Conservation (phyloP, 2,888 invertebrate species). For the Eristalis tenax region DNA sequence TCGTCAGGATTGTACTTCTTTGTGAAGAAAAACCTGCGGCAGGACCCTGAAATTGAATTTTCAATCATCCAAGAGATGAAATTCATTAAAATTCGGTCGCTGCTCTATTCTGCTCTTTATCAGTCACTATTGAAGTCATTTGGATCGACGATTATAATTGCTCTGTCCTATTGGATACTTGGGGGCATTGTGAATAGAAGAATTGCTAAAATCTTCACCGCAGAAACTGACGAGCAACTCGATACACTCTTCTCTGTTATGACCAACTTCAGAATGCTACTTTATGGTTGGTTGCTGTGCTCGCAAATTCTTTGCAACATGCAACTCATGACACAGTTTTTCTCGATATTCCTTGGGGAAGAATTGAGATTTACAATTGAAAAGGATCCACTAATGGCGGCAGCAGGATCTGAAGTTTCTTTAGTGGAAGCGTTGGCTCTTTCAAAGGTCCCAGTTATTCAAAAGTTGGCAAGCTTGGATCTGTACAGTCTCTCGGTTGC, state of each 20-base stretch:
- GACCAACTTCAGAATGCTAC: slow-evolving; percentile 81
- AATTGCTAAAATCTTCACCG: slow-evolving; percentile 83
- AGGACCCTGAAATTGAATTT: slow-evolving; percentile 83
- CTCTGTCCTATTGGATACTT: slow-evolving; percentile 84
- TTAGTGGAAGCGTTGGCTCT: slow-evolving; percentile 84
- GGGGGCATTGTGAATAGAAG: slow-evolving; percentile 83
- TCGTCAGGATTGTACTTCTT: slow-evolving; percentile 85
- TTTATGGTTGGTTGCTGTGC: slow-evolving; percentile 87
- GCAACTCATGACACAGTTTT: slow-evolving; percentile 87
- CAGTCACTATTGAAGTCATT: slow-evolving; percentile 84
- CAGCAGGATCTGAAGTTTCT: slow-evolving; percentile 80
- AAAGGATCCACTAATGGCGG: slow-evolving; percentile 75
- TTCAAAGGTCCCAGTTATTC: slow-evolving; percentile 84
- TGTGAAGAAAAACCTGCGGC: slow-evolving; percentile 74
- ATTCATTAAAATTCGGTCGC: slow-evolving; percentile 85
- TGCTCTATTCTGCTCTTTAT: slow-evolving; percentile 83
- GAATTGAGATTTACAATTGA: slow-evolving; percentile 86
- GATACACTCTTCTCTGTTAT: slow-evolving; percentile 78
- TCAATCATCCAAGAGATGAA: slow-evolving; percentile 88
- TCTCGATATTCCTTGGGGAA: slow-evolving; percentile 87
- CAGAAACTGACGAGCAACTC: slow-evolving; percentile 78
- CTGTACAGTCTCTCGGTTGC: slow-evolving; percentile 84
- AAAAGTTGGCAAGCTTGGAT: slow-evolving; percentile 89
- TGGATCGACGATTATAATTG: slow-evolving; percentile 85
- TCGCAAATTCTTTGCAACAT: slow-evolving; percentile 87